Base-by-base conservation (phyloP, 2,113 vertebrate species). In the Phyllostomus discolor region DNA sequence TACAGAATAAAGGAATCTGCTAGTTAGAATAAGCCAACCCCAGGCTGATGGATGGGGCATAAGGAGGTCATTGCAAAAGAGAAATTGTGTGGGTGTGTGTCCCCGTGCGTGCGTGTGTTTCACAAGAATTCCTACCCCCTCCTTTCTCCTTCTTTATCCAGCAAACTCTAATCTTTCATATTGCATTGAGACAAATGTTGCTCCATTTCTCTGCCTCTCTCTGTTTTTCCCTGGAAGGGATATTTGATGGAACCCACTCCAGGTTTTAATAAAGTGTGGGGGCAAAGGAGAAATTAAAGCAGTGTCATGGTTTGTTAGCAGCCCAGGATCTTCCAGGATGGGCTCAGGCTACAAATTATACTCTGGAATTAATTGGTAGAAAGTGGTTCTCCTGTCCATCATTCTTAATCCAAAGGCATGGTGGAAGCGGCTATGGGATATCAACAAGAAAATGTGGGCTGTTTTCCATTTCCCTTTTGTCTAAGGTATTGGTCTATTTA, bases 21-120 rank as follows among this genome's bases (percentile, higher is more conserved):
- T 99, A 98, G 98, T 99, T 99, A 99, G 99, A 99, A 99, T 99
- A 99, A 99, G 99, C 99, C 98, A 99, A 99, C 98, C 98, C 98
- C 98, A 97, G 98, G 98, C 99, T 99, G 99, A 99, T 99, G 99
- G 99, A 99, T 99, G 99, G 99, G 99, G 98, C 98, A 98, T 98
- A 99, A 99, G 99, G 99, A 99, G 99, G 99, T 99, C 99, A 99
- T 98, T 99, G 98, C 97, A 98, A 99, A 99, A 99, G 98, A 99
- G 98, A 99, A 98, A 98, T 97, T 98, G 95, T 96, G 41, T 90
- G 69, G 95, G 98, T 97, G 92, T 92, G 95, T 95, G 95, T 95
- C 80, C 85, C 93, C 94, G 94, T 97, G 96, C 28, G 4, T 92
- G 78, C 31, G 90, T 96, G 97, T 4, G 0, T 98, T 98, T 97